Evolutionary conservation across 2,888 invertebrate species (phyloP), one percentile per base, ranked within the genome.

Genomic region (Mimas tiliae): DNA sequence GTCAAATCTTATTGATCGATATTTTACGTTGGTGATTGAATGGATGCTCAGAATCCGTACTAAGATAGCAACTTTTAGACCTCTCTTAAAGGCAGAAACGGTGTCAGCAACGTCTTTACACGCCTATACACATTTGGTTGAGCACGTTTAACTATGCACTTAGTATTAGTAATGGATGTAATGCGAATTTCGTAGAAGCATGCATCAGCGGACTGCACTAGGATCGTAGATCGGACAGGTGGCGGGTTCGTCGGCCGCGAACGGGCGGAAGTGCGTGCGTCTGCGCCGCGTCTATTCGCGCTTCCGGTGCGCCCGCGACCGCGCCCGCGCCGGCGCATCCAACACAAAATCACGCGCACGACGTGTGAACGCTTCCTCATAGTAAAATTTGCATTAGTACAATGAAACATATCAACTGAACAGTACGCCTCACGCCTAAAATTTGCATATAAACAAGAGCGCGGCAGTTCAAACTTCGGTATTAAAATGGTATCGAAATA

Each of bases 271-370:
- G 84, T 88, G 89, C 91, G 91, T 92, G 89, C 87, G 93, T 93
- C 93, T 92, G 87, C 85, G 87, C 81, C 84, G 82, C 87, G 93
- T 93, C 93, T 93, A 90, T 93, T 88, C 88, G 90, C 91, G 85
- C 87, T 91, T 93, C 92, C 93, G 90, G 82, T 81, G 84, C 76
- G 82, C 82, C 76, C 78, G 74, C 78, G 83, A 82, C 83, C 27
- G 52, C 52, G 21, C 27, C 38, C n/a, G 74, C 78, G 83, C 55
- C 48, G 48, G 14, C 65, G 58, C 86, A 82, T 82, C 82, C 82
- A 80, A 76, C 82, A 78, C 74, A 74, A 83, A 84, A 83, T 81
- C 81, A 79, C 79, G 69, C 71, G 63, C 64, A 38, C 21, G 55
- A 58, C 65, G 65, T 65, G 14, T 45, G 53, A 65, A 58, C 48